Evolutionary conservation across 2,888 invertebrate genomes (phyloP).

Genomic region (Callyntrura guangdongensis): DNA sequence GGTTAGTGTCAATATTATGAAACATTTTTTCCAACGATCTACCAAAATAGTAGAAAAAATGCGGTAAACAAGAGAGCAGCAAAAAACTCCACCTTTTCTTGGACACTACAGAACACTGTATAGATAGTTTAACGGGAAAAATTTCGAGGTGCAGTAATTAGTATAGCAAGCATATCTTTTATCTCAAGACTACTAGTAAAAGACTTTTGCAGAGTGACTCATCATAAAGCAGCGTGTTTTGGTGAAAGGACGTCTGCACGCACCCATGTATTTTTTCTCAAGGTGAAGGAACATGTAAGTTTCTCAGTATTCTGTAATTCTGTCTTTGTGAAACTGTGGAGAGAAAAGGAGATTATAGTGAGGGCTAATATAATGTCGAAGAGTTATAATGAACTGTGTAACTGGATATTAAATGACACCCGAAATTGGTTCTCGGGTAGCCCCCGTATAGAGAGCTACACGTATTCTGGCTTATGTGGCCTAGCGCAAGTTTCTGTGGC

Average conservation of each 20-base stretch:
- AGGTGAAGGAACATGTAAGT: not conserved
- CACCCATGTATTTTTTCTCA: too few relatives aligned
- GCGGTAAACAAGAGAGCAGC: not conserved
- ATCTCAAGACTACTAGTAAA: too few relatives aligned
- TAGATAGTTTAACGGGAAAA: too few relatives aligned
- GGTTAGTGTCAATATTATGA: not conserved
- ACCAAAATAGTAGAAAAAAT: not conserved
- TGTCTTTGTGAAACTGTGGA: not conserved
- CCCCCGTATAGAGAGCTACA: too few relatives aligned
- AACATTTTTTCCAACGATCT: not conserved
- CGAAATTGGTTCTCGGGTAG: not conserved
- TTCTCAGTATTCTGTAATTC: not conserved
- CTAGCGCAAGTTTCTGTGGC: not conserved
- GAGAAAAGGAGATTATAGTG: too few relatives aligned
- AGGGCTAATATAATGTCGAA: not conserved
- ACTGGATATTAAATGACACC: not conserved
- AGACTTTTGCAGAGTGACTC: too few relatives aligned
- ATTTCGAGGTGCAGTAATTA: too few relatives aligned
- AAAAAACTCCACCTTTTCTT: not conserved
- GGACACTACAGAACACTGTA: slow-evolving; percentile 1
- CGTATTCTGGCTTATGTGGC: too few relatives aligned
- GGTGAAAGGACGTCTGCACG: too few relatives aligned
- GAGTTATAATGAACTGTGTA: not conserved
- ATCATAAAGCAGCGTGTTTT: too few relatives aligned
- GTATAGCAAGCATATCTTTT: too few relatives aligned